Conservation (phyloP, 2,113 vertebrate genomes). For the Tonatia bakeri region DNA sequence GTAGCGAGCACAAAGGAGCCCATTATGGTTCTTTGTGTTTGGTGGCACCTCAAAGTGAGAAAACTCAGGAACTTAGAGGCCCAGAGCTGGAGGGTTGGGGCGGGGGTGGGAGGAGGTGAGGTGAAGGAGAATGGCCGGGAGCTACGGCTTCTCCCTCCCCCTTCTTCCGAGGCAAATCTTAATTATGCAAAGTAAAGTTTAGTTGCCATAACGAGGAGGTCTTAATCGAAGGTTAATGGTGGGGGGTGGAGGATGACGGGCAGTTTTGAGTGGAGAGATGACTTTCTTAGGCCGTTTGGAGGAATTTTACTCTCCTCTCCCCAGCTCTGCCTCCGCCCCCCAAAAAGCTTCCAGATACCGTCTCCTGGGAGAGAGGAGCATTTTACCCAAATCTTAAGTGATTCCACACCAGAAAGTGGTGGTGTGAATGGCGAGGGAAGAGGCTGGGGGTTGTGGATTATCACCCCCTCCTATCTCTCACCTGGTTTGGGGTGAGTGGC, state of each 20-base stretch:
- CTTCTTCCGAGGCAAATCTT: conserved; percentile 62
- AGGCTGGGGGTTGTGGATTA: not conserved
- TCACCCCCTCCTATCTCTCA: not conserved
- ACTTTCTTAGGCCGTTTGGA: conserved; percentile 35
- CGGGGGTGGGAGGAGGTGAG: not conserved
- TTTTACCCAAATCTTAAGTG: conserved; percentile 48
- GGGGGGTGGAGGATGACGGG: not conserved
- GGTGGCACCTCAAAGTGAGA: conserved; percentile 76
- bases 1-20: conserved; percentile 74
- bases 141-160: conserved; percentile 9
- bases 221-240: conserved; percentile 69
- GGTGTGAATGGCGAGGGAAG: not conserved
- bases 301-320: conserved; percentile 18
- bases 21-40: conserved; percentile 75
- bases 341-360: conserved; percentile 47
- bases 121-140: conserved; percentile 23
- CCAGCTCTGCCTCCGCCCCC: not conserved
- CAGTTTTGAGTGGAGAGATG: conserved; percentile 16
- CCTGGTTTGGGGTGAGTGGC: conserved; percentile 2
- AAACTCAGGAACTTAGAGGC: conserved; percentile 66
- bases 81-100: not conserved
- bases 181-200: conserved; percentile 73
- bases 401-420: conserved; percentile 46
- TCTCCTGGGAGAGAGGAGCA: conserved; percentile 38
- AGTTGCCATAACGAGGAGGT: conserved; percentile 65